Percentiles rank a stretch among this genome's conserved stretches.
phyloP scores from a whole-genome alignment of 2,113 vertebrate genomes.

The Sorex fumeus region DNA sequence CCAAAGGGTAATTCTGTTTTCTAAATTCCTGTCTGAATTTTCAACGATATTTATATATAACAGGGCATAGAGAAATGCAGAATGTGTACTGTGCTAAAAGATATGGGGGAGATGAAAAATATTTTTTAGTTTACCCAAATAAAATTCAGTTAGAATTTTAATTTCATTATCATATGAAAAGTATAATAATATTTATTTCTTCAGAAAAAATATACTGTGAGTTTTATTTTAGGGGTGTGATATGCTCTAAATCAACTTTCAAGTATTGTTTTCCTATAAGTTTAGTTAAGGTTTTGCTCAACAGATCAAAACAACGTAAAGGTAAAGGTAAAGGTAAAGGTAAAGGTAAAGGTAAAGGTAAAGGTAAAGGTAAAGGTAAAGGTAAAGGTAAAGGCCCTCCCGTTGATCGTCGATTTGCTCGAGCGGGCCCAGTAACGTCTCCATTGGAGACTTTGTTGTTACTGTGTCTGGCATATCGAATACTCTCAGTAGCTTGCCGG shows the following conservation, averaged over 20 bases:
- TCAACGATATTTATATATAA: not conserved
- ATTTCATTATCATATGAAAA: not conserved
- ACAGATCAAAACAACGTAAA: not conserved
- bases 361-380: no score
- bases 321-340: no score
- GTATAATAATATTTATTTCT: conserved; percentile 47
- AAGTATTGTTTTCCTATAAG: not conserved
- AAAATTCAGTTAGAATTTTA: conserved; percentile 55
- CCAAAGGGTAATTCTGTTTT: conserved; percentile 16
- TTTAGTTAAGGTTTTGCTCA: not conserved
- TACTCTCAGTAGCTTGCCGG: no score
- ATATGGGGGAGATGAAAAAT: not conserved
- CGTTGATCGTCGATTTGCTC: no score
- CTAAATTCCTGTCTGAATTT: not conserved
- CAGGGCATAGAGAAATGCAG: not conserved
- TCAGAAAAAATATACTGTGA: not conserved
- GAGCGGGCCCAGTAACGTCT: no score
- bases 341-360: no score
- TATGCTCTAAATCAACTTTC: not conserved
- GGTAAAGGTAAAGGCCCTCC: no score
- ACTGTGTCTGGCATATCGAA: no score
- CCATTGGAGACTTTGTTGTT: no score
- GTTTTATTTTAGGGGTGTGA: not conserved
- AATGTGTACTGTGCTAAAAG: not conserved
- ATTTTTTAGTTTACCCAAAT: conserved; percentile 53